Conservation (phyloP, 2,888 invertebrate species). For the Caenorhabditis wallacei region DNA sequence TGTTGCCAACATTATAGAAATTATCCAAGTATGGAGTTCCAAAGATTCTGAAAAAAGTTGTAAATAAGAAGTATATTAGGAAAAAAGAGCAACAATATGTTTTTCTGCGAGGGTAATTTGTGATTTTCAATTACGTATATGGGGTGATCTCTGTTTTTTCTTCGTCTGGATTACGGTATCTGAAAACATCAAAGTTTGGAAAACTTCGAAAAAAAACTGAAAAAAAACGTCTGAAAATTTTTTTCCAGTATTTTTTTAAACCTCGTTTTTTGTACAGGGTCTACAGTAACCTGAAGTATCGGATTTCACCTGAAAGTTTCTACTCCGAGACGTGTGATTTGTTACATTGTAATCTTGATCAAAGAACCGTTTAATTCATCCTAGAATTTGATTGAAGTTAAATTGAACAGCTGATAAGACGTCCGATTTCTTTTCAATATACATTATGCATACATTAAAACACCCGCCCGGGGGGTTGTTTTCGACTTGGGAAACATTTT, state of each 20-base stretch:
- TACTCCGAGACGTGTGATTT: neutral
- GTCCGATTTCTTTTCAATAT: conserved; percentile 48
- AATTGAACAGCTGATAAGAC: conserved; percentile 60
- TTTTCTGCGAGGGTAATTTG: neutral
- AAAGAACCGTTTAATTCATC: conserved; percentile 30
- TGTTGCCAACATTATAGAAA: neutral
- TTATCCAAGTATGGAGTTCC: neutral
- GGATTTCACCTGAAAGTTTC: conserved; percentile 2
- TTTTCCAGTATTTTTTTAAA: too few relatives aligned
- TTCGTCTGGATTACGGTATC: too few relatives aligned
- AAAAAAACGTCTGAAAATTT: too few relatives aligned
- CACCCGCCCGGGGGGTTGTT: conserved; percentile 47
- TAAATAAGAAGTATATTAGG: neutral
- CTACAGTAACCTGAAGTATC: too few relatives aligned
- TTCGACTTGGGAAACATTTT: conserved; percentile 61
- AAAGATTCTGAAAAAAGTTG: neutral
- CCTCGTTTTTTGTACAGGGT: neutral
- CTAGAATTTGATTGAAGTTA: conserved; percentile 28
- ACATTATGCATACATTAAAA: conserved; percentile 62
- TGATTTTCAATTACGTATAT: neutral
- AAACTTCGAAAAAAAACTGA: neutral
- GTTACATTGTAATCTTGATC: conserved; percentile 40
- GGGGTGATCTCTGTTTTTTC: neutral
- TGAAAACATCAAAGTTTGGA: too few relatives aligned
- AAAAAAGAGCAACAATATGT: neutral